Base-by-base conservation (phyloP, 2,888 invertebrate genomes). In the Mimas tiliae region DNA sequence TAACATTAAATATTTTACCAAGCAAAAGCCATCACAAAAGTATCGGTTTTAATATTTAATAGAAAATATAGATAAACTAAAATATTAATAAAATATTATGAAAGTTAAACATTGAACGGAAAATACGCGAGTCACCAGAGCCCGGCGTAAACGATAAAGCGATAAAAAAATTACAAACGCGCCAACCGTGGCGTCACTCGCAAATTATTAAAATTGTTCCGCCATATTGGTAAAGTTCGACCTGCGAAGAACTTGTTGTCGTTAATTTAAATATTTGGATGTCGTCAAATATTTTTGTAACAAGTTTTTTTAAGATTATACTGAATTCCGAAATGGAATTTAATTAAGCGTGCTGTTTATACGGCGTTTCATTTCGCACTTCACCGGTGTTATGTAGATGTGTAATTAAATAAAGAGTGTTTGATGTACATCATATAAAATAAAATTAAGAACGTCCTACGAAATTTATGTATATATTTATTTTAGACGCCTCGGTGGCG, bases 181-280 rank as follows among this genome's bases (percentile, higher is more conserved):
- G 73, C 69, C 77, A 73, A 72, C 75, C 78, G 74, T 75, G 75
- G 74, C 80, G 79, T 83, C 83, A 82, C 79, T 83, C 78, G 72
- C 73, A 81, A 84, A 88, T 86, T 88, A 88, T 89, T 88, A 87
- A 88, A 88, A 90, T 90, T 89, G 86, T 88, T 89, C 82, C 76
- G 72, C 78, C 80, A 85, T 89, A 90, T 90, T 90, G 87, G 78
- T 79, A 88, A 90, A 90, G 88, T 89, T 90, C 69, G 73, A 70
- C 66, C 69, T 71, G 70, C 71, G 51, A 19, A 11, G 58, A 65
- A 65, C 65, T 51, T 55, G 86, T 84, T 77, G 74, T 77, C 85
- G 80, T 86, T 83, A 85, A 88, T 89, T 88, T 86, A 78, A 86
- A 88, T 84, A 79, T 76, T 80, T 74, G 76, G 75, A 74, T 81